Evolutionary conservation across 1,140 invertebrate species (phyloP).

Genomic region (Plectrocnemia conspersa): DNA sequence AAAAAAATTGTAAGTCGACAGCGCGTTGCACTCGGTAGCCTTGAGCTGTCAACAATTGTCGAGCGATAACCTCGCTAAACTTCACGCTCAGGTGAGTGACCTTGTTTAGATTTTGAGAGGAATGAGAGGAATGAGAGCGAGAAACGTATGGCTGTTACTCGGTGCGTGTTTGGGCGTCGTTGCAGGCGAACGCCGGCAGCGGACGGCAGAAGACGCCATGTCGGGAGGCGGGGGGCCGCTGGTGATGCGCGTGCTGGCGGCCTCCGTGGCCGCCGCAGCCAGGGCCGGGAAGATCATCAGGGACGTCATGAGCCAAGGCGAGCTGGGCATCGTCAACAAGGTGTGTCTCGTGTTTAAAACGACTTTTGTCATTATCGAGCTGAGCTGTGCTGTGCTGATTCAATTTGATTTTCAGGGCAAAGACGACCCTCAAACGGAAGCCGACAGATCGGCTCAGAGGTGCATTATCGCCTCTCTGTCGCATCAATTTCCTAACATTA

Average conservation of each 20-base stretch:
- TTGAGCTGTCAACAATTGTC: too few species aligned
- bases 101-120: too few species aligned
- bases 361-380: not conserved
- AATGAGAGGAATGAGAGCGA: too few species aligned
- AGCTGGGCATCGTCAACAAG: constrained; percentile 88
- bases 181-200: not conserved
- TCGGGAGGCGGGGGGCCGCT: constrained; percentile 42
- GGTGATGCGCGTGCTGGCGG: constrained; percentile 54
- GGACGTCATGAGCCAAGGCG: constrained; percentile 82
- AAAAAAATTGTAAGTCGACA: too few species aligned
- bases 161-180: not conserved
- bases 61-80: too few species aligned
- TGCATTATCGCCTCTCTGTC: constrained; percentile 86
- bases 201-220: constrained; percentile 2
- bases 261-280: constrained; percentile 72
- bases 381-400: constrained; percentile 5
- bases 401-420: constrained; percentile 58
- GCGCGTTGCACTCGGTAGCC: too few species aligned
- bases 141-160: constrained; percentile 7
- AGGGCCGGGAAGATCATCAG: constrained; percentile 85
- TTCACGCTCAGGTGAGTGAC: too few species aligned
- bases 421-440: constrained; percentile 96
- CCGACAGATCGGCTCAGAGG: constrained; percentile 88
- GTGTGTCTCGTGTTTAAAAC: constrained; percentile 42
- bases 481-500: constrained; percentile 77